These are phyloP conservation scores for Lumbricus terrestris DNA, from an alignment of 2,888 invertebrate species.

Conservation along the genomic window DNA sequence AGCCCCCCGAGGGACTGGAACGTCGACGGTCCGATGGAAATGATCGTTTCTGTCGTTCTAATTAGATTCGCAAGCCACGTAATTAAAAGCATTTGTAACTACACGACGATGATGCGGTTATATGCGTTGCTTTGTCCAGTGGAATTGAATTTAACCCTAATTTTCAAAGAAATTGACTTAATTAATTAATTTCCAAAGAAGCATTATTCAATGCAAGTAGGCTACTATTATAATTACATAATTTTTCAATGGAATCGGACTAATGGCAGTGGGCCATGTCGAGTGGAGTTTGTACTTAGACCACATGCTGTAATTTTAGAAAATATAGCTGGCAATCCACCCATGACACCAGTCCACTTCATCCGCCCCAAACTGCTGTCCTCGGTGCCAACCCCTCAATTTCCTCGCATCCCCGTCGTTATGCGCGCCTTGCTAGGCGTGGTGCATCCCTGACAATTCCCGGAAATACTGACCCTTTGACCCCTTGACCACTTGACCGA, in stretches of 20 bases:
- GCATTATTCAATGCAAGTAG: no score
- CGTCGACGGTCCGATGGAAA: not conserved
- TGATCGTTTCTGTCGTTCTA: not conserved
- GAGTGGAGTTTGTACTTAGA: no score
- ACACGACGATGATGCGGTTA: not conserved
- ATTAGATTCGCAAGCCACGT: not conserved
- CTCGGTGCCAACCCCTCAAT: not conserved
- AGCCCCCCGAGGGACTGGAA: not conserved
- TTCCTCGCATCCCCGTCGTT: not conserved
- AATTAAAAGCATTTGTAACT: not conserved
- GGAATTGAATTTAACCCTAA: no score
- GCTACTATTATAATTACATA: no score
- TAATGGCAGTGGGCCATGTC: no score
- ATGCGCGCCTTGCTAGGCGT: not conserved
- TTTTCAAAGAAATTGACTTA: no score
- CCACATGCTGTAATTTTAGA: no score
- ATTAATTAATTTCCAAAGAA: no score
- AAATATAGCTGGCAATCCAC: no score
- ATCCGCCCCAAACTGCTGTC: not conserved
- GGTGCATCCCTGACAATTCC: not conserved
- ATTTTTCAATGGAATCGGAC: no score
- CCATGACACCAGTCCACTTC: no score
- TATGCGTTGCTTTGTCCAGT: not conserved
- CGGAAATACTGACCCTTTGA: not conserved
- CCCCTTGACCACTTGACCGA: not conserved